Evolutionary conservation across 2,797 vertebrate species (phyloP), one percentile per base, ranked within the genome.

Genomic region (Erpetoichthys calabaricus): DNA sequence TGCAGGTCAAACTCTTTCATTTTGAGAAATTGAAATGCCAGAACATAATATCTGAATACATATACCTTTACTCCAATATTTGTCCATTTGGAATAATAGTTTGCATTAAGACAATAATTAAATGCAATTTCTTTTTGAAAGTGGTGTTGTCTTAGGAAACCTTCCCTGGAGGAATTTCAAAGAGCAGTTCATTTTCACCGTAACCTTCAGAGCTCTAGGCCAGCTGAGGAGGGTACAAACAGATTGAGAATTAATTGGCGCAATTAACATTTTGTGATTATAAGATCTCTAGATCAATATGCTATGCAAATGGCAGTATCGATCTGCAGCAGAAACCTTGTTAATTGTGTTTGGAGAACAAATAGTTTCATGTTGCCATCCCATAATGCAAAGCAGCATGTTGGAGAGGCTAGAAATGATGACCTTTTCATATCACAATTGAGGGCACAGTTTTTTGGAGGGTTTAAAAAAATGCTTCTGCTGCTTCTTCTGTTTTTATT

Each of bases 181-280:
- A 76, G 77, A 78, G 78, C 80, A 78, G 80, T 82, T 87, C 81
- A 86, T 81, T 89, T 81, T 90, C 79, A 71, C 67, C 74, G 85
- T 92, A 90, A 94, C 91, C 90, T 97, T 92, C 87, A 88, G 74
- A 67, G 74, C 83, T 87, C 75, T 81, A 83, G 72, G 76, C 79
- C 80, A 80, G 81, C 81, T 87, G 85, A 77, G 82, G 86, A 80
- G 80, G 86, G 83, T 86, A 84, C 75, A 82, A 89, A 91, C 84
- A 92, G 90, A 91, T 88, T 89, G 88, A 83, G 83, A 93, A 94
- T 94, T 95, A 97, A 97, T 97, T 97, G 90, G 86, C 87, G 80
- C 91, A 92, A 94, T 97, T 98, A 97, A 94, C 87, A 86, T 94
- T 93, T 92, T 89, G 89, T 82, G 78, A 86, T 91, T 90, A 88